Evolutionary conservation across 2,888 invertebrate species (phyloP).

Genomic region (Pammene aurita): DNA sequence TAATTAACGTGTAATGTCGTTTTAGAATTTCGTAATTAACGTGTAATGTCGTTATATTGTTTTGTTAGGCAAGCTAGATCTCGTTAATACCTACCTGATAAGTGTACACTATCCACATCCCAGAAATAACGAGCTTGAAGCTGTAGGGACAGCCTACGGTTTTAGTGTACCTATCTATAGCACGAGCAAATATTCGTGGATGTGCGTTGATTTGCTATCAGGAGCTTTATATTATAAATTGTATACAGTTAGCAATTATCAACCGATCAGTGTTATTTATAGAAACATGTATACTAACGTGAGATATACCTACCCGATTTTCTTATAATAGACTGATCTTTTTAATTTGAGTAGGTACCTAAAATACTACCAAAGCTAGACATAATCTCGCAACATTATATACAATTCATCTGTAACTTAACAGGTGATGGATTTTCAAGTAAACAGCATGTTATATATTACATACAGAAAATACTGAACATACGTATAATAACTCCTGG

Average conservation of each 20-base stretch:
- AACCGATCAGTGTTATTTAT: not conserved
- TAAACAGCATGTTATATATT: too few species aligned
- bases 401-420: not conserved
- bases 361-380: constrained; percentile 77
- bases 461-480: too few species aligned
- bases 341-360: constrained; percentile 61
- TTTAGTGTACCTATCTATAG: constrained; percentile 1
- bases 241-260: not conserved
- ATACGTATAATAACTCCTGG: too few species aligned
- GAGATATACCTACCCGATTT: constrained; percentile 8
- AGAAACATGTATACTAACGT: constrained; percentile 1
- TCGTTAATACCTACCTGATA: constrained; percentile 61
- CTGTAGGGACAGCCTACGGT: constrained; percentile 25
- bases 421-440: not conserved
- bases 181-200: not conserved
- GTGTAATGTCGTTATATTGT: constrained; percentile 59
- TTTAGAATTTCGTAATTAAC: constrained; percentile 39
- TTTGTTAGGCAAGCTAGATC: constrained; percentile 76
- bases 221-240: not conserved
- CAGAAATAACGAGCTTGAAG: constrained; percentile 20
- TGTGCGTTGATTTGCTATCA: not conserved
- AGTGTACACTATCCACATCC: constrained; percentile 39
- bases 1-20: constrained; percentile 46
- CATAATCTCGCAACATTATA: constrained; percentile 47
- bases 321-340: constrained; percentile 64